Evolutionary conservation across 2,113 vertebrate species (phyloP), one percentile per base, ranked within the genome.

Genomic region (Hassar affinis): DNA sequence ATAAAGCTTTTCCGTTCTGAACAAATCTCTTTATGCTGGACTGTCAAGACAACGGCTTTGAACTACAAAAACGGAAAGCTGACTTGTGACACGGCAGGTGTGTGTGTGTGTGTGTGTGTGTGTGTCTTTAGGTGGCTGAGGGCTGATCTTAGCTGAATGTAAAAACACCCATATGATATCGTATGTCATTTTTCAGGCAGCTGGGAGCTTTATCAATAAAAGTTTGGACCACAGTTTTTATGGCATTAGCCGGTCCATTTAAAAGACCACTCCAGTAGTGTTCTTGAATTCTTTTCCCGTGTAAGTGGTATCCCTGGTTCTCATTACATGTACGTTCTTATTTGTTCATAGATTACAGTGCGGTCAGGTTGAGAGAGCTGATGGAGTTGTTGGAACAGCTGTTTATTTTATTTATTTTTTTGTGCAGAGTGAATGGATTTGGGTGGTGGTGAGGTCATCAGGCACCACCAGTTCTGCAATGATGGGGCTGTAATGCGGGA

Each of bases 11-110:
- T 77, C 51, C 6, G 51, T 77, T 56, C 51, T 11, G 52, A 77
- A 77, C 74, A 77, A 56, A 77, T 77, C n/a, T 52, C 78, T 80
- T 80, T 80, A 80, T 25, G 61, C 27, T 3, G 27, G 45, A 35
- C 42, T 66, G n/a, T 51, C 49, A 66, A 64, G 78, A 64, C 42
- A 35, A 15, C 30, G 10, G 78, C 78, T 80, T 80, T 52, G 78
- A 80, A 35, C 27, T 51, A 35, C 1, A 45, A 52, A 80, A 80
- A 52, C 3, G 7, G 4, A 51, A 80, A 51, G 9, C 59, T 79
- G 42, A 66, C 45, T 80, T 17, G n/a, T 62, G 59, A 62, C 45
- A 68, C 69, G 49, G 61, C 45, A 68, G 45, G 61, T 68, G 42
- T 80, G 30, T 61, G 77, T 75, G 45, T 79, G 35, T 64, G 38